A percentile compares a stretch with the other conserved stretches of the same genome.
These are phyloP conservation scores for Diloba caeruleocephala DNA, from an alignment of 2,888 invertebrate species.

Conservation along the genomic window DNA sequence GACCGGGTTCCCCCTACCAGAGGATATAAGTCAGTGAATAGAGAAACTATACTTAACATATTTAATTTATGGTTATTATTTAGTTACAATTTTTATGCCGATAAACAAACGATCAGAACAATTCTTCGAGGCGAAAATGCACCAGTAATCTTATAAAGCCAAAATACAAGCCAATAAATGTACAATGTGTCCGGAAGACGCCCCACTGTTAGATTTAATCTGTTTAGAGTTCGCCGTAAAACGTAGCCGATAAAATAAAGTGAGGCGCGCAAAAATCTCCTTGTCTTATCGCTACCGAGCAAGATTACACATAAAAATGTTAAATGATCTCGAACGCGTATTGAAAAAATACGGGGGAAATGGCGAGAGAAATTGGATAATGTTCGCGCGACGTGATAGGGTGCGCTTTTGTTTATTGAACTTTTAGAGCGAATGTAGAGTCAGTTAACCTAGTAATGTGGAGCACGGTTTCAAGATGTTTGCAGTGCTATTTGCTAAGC, in stretches of 20 bases:
- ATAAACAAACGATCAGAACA: slow-evolving; percentile 38
- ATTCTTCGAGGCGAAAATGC: slow-evolving; percentile 23
- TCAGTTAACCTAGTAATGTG: too few relatives aligned
- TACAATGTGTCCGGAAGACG: slow-evolving; percentile 65
- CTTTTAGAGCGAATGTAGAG: too few relatives aligned
- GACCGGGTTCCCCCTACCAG: too few relatives aligned
- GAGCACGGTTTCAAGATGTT: too few relatives aligned
- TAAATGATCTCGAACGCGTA: slow-evolving; percentile 87
- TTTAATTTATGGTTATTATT: neutral
- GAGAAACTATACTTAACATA: too few relatives aligned
- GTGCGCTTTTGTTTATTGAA: slow-evolving; percentile 44
- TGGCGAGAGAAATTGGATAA: slow-evolving; percentile 75
- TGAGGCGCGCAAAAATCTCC: slow-evolving; percentile 82
- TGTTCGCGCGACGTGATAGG: slow-evolving; percentile 30
- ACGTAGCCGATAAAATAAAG: slow-evolving; percentile 86
- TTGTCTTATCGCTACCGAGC: slow-evolving; percentile 84
- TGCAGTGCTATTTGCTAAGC: too few relatives aligned
- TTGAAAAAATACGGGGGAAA: slow-evolving; percentile 86
- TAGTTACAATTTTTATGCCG: slow-evolving; percentile 13
- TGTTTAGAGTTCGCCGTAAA: slow-evolving; percentile 84
- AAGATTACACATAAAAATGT: slow-evolving; percentile 89
- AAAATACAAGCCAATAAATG: slow-evolving; percentile 77
- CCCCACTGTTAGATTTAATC: slow-evolving; percentile 86
- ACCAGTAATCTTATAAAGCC: slow-evolving; percentile 66
- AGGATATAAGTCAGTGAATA: too few relatives aligned